Conservation (phyloP, 2,113 vertebrate genomes). For the Halichoeres trimaculatus region DNA sequence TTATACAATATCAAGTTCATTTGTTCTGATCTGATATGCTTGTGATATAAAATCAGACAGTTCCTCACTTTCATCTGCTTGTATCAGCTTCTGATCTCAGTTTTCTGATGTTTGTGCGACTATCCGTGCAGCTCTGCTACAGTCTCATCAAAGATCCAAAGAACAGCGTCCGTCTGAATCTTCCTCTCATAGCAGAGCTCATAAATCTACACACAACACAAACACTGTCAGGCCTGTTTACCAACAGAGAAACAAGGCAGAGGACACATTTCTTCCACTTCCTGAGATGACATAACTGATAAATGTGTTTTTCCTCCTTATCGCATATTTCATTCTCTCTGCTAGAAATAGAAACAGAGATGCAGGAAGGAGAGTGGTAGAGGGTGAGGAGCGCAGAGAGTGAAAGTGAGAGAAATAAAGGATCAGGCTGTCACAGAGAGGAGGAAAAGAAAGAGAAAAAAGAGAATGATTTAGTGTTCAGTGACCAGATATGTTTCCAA, state of each 20-base stretch:
- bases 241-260: conserved; percentile 28
- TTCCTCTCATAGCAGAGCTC: not conserved
- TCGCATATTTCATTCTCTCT: conserved; percentile 42
- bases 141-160: not conserved
- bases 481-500: conserved; percentile 40
- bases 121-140: not conserved
- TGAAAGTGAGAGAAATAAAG: conserved; percentile 42
- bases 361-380: not conserved
- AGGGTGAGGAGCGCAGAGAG: conserved; percentile 1
- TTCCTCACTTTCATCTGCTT: conserved; percentile 24
- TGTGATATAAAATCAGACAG: not conserved
- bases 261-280: conserved; percentile 30
- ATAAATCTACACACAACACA: conserved; percentile 19
- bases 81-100: conserved; percentile 1
- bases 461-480: conserved; percentile 46
- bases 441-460: conserved; percentile 19
- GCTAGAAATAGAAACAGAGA: conserved; percentile 36
- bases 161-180: not conserved
- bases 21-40: not conserved
- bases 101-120: conserved; percentile 23
- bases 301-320: conserved; percentile 24
- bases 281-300: conserved; percentile 48
- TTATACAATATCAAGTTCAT: not conserved
- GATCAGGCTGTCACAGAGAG: conserved; percentile 37
- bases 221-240: conserved; percentile 34